A percentile compares a stretch with the other conserved stretches of the same genome.
These are phyloP conservation scores for Hylaea fasciaria DNA, from an alignment of 2,888 invertebrate genomes.

Conservation along the genomic window DNA sequence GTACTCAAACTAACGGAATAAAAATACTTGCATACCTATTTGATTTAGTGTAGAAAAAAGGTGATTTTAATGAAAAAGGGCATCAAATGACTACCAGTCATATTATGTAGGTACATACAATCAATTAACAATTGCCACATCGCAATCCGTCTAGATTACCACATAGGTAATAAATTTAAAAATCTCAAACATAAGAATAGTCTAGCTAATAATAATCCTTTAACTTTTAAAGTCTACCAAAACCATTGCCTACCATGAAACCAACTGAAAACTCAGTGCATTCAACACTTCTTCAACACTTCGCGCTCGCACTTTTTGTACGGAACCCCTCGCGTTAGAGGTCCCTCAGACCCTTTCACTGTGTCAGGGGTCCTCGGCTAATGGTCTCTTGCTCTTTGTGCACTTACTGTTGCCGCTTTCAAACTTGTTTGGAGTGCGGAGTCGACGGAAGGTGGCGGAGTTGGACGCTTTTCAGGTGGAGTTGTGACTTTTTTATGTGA, in stretches of 20 bases:
- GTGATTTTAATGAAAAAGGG: no score
- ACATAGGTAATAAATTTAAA: no score
- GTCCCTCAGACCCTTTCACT: slow-evolving; percentile 50
- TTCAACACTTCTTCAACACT: slow-evolving; percentile 12
- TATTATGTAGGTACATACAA: no score
- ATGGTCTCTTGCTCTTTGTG: slow-evolving; percentile 60
- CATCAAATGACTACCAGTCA: no score
- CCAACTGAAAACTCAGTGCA: slow-evolving; percentile 1
- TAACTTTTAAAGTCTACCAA: not conserved
- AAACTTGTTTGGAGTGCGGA: slow-evolving; percentile 32
- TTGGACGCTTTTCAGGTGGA: slow-evolving; percentile 8
- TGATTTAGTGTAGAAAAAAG: no score
- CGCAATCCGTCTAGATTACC: no score
- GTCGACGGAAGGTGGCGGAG: slow-evolving; percentile 5
- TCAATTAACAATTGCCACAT: no score
- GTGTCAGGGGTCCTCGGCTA: slow-evolving; percentile 64
- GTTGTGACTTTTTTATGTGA: not conserved
- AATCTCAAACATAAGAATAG: no score
- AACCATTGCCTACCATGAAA: not conserved
- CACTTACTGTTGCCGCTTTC: slow-evolving; percentile 54
- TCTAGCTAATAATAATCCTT: no score
- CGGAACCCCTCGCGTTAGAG: slow-evolving; percentile 17
- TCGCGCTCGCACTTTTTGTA: slow-evolving; percentile 17
- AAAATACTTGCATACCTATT: no score
- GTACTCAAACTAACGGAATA: no score